Evolutionary conservation across 2,888 invertebrate species (phyloP).

Genomic region (Brassicogethes aeneus): DNA sequence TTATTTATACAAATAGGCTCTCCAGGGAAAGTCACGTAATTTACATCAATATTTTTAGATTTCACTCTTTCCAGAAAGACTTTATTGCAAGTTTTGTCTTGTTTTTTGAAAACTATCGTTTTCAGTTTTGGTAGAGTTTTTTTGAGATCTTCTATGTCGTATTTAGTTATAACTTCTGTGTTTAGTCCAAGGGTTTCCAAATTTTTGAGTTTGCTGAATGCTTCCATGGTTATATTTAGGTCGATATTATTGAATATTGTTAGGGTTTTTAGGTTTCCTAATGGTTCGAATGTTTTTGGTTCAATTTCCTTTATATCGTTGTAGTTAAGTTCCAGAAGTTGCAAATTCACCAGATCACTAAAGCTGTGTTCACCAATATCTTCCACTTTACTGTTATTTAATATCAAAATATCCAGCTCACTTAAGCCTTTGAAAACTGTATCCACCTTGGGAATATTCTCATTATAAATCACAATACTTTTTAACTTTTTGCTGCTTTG

Average conservation of each 20-base stretch:
- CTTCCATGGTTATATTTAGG: neutral
- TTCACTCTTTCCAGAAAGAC: neutral
- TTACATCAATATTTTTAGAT: neutral
- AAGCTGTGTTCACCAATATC: neutral
- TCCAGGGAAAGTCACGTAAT: neutral
- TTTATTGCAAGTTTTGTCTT: neutral
- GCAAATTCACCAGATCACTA: neutral
- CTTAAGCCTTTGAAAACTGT: neutral
- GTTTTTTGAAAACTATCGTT: neutral
- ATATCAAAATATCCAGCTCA: neutral
- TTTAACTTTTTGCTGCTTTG: neutral
- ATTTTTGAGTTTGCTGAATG: neutral
- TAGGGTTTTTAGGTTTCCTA: neutral
- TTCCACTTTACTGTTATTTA: neutral
- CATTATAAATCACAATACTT: neutral
- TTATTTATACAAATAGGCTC: neutral
- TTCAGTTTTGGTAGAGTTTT: neutral
- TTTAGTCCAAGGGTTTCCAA: neutral
- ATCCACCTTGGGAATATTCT: neutral
- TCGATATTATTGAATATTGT: neutral
- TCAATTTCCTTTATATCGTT: neutral
- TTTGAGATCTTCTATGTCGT: neutral
- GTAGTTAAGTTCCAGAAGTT: neutral
- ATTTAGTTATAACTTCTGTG: neutral
- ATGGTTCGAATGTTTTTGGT: neutral